Conservation (phyloP, 2,113 vertebrate genomes). For the Helogale parvula region DNA sequence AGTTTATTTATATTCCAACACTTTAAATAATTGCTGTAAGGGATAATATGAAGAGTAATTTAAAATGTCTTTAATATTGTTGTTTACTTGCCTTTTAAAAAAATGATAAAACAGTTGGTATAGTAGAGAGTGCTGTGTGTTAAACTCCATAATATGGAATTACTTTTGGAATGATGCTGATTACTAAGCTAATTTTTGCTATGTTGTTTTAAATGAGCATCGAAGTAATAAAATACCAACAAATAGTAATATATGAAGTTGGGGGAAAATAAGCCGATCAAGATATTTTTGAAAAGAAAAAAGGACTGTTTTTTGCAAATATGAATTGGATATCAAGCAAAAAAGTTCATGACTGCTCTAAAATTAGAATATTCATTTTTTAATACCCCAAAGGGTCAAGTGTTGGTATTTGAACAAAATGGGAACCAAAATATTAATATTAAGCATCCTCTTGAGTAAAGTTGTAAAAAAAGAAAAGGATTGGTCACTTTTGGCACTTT, state of each 20-base stretch:
- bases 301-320: slow-evolving; percentile 4
- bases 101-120: neutral
- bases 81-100: neutral
- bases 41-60: neutral
- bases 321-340: slow-evolving; percentile 14
- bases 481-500: neutral
- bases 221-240: neutral
- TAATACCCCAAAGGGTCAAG: neutral
- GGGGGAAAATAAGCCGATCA: neutral
- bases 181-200: neutral
- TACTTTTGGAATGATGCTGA: neutral
- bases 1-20: neutral
- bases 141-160: neutral
- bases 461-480: neutral
- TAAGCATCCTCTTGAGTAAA: neutral
- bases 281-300: neutral
- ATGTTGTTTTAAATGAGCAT: neutral
- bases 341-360: slow-evolving; percentile 16
- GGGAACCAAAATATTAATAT: neutral
- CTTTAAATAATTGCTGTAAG: neutral
- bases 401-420: slow-evolving; percentile 43
- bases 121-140: neutral
- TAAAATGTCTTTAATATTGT: neutral
- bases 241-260: neutral
- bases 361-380: slow-evolving; percentile 52